These are phyloP conservation scores for Peromyscus nudipes DNA, from an alignment of 2,797 vertebrate species.

Conservation along the genomic window DNA sequence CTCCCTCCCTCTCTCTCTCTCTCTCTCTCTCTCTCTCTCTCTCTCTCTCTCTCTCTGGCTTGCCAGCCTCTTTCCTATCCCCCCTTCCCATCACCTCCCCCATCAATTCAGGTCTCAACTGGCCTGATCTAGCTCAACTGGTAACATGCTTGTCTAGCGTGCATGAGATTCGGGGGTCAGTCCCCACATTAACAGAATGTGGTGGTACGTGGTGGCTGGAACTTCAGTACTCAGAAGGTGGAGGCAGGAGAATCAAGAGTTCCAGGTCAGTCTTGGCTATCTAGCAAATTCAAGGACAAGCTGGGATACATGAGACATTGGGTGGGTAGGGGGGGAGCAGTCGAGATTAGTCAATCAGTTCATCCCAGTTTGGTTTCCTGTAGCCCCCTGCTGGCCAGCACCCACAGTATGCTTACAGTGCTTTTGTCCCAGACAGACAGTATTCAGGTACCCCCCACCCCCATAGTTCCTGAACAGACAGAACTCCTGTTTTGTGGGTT, in stretches of 20 bases:
- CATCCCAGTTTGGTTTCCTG: rapidly evolving
- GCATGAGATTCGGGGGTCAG: not conserved
- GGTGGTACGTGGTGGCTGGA: not conserved
- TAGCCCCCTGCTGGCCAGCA: rapidly evolving
- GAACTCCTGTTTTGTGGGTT: not conserved
- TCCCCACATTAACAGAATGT: not conserved
- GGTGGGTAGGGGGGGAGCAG: rapidly evolving
- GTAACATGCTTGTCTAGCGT: not conserved
- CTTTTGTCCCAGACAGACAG: too few species aligned
- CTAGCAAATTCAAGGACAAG: not conserved
- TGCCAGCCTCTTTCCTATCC: too few species aligned
- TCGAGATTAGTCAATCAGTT: too few species aligned
- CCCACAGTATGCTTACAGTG: rapidly evolving
- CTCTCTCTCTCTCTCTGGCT: not conserved
- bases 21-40: too few species aligned
- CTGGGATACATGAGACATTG: not conserved
- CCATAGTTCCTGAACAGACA: not conserved
- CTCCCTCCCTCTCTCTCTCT: not conserved
- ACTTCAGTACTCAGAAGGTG: not conserved
- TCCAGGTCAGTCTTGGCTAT: not conserved
- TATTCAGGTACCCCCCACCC: not conserved
- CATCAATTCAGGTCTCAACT: not conserved
- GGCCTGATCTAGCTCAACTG: not conserved
- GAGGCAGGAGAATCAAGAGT: not conserved
- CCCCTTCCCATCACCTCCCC: rapidly evolving